Evolutionary conservation across 2,888 invertebrate genomes (phyloP), one percentile per base, ranked within the genome.

Genomic region (Agonopterix alstromeriana): DNA sequence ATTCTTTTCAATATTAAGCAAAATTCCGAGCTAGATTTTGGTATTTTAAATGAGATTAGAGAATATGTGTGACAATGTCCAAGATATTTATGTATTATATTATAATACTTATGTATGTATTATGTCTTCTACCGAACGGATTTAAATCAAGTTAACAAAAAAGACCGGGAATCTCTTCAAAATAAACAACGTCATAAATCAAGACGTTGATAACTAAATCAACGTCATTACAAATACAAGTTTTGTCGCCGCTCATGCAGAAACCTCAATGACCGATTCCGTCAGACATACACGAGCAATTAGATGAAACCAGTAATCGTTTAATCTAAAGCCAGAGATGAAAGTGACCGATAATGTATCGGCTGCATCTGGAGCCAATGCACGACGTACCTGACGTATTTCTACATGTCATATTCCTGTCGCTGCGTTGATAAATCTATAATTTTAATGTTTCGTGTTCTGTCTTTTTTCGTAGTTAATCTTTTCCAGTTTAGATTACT

Each of bases 251-350:
- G 74, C 65, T 68, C 76, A 77, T 70, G 77, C 83, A 75, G 78
- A 71, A 73, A 74, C 73, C 69, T 76, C 70, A 70, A 72, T 73
- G 72, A 70, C 66, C 69, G 72, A 73, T 74, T 61, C 72, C 66
- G 67, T 61, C 59, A 77, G 77, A 77, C 79, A 75, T 72, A 79
- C 70, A 73, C 74, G 73, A 75, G 77, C 85, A 85, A 86, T 88
- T 87, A 87, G 77, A 82, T 67, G 75, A 73, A 82, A 79, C 78
- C 67, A 68, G 77, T 79, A 83, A 87, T 86, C 86, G 74, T 76
- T 77, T 78, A 79, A 87, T 86, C 84, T 77, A 70, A 73, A 71
- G 64, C 70, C 65, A 72, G 62, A 85, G 88, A 88, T 88, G 87
- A 88, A 88, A 88, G 87, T 84, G 61, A 57, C 59, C 67, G 87